Conservation (phyloP, 1,140 invertebrate species). For the Brachionus asplanchnoidis region DNA sequence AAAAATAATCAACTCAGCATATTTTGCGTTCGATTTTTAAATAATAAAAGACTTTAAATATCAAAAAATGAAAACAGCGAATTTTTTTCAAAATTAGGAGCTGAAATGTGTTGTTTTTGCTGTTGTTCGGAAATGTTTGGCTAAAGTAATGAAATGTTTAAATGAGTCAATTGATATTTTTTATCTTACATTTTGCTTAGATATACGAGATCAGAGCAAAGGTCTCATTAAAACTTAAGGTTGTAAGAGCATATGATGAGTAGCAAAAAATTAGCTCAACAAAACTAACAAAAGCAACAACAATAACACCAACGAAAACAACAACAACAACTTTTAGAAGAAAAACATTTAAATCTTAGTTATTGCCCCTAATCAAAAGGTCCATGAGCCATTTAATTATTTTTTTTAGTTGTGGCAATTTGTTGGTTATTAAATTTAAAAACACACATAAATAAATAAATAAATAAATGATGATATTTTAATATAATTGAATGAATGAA, state of each 20-base stretch:
- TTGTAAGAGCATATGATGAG: not conserved
- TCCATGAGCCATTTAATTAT: slow-evolving; percentile 24
- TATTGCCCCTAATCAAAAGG: slow-evolving; percentile 2
- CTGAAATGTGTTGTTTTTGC: too few relatives aligned
- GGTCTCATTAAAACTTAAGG: not conserved
- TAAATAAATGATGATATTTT: slow-evolving; percentile 22
- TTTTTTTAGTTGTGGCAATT: not conserved
- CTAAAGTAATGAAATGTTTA: too few relatives aligned
- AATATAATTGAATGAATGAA: not conserved
- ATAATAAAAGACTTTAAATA: not conserved
- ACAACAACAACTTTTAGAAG: not conserved
- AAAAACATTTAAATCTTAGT: not conserved
- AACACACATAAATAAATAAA: not conserved
- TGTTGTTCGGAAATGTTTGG: too few relatives aligned
- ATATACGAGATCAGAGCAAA: not conserved
- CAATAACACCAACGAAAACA: not conserved
- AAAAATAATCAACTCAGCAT: not conserved
- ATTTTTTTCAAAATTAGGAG: not conserved
- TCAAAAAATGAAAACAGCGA: not conserved
- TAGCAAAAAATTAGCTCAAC: not conserved
- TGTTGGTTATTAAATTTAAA: slow-evolving; percentile 19
- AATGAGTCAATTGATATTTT: too few relatives aligned
- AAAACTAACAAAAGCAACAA: not conserved
- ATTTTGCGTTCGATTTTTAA: not conserved
- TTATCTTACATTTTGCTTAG: not conserved